Conservation (phyloP, 2,797 vertebrate genomes). For the Hozukius guyotensis region DNA sequence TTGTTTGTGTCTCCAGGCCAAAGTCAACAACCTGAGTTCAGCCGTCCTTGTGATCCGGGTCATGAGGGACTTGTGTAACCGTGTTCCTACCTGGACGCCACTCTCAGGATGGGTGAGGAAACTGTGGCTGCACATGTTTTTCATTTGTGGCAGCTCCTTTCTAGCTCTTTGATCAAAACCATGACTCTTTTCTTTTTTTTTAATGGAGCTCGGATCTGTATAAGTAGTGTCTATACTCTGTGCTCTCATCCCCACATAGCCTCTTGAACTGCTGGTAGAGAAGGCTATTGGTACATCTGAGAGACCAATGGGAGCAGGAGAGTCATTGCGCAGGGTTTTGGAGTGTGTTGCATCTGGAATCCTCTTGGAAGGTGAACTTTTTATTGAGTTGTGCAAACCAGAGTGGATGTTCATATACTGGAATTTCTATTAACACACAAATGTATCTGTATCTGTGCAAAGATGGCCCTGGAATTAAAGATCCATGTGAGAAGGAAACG, state of each 20-base stretch:
- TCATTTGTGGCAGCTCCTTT: not conserved
- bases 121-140: not conserved
- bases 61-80: slow-evolving; percentile 92
- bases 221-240: not conserved
- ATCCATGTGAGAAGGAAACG: slow-evolving; percentile 96
- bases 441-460: slow-evolving; percentile 42
- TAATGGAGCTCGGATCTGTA: not conserved
- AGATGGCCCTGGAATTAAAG: slow-evolving; percentile 96
- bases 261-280: slow-evolving; percentile 94
- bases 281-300: slow-evolving; percentile 93
- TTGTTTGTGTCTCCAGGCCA: slow-evolving; percentile 86
- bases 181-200: not conserved
- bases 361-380: slow-evolving; percentile 87
- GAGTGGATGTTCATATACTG: not conserved
- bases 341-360: slow-evolving; percentile 96
- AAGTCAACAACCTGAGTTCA: slow-evolving; percentile 90
- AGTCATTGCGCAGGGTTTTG: slow-evolving; percentile 92
- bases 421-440: not conserved
- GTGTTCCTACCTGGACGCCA: slow-evolving; percentile 92
- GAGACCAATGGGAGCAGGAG: slow-evolving; percentile 91
- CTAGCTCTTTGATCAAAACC: not conserved
- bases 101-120: slow-evolving; percentile 94
- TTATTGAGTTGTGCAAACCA: not conserved
- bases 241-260: slow-evolving; percentile 63
- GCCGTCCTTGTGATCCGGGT: slow-evolving; percentile 94